These are phyloP conservation scores for Chromoteleia sp. DNA, from an alignment of 2,888 invertebrate genomes.

Conservation along the genomic window DNA sequence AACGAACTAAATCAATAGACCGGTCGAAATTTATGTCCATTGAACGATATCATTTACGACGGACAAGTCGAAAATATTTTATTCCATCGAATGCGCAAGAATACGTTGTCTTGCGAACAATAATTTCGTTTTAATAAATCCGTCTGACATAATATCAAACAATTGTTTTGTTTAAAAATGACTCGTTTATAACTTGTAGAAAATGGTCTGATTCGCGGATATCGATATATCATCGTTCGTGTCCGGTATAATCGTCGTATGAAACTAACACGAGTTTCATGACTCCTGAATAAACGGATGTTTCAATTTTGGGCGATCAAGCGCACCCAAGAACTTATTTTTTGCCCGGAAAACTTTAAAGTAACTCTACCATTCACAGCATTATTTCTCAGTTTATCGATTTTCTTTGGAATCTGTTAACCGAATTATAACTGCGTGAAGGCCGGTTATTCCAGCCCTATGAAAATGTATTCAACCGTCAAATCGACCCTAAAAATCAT, in stretches of 20 bases:
- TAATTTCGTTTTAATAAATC: slow-evolving; percentile 37
- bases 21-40: slow-evolving; percentile 22
- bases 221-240: slow-evolving; percentile 26
- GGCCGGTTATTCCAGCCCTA: slow-evolving; percentile 63
- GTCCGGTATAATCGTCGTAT: slow-evolving; percentile 16
- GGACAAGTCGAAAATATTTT: slow-evolving; percentile 32
- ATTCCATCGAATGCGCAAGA: slow-evolving; percentile 18
- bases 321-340: slow-evolving; percentile 8
- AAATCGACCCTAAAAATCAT: slow-evolving; percentile 58
- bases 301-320: slow-evolving; percentile 33
- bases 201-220: slow-evolving; percentile 9
- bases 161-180: slow-evolving; percentile 24
- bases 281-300: slow-evolving; percentile 42
- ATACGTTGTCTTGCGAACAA: slow-evolving; percentile 6
- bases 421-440: slow-evolving; percentile 67
- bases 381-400: slow-evolving; percentile 47
- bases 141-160: slow-evolving; percentile 7
- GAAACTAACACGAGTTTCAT: slow-evolving; percentile 47
- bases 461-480: slow-evolving; percentile 52
- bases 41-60: slow-evolving; percentile 37
- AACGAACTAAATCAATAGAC: slow-evolving; percentile 35
- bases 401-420: slow-evolving; percentile 60
- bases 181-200: slow-evolving; percentile 11
- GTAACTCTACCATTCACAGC: slow-evolving; percentile 36
- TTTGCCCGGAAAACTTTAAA: slow-evolving; percentile 30